Percentiles rank a stretch among this genome's conserved stretches.
Conservation (phyloP, 1,140 invertebrate genomes). For the Ceratina australensis region DNA sequence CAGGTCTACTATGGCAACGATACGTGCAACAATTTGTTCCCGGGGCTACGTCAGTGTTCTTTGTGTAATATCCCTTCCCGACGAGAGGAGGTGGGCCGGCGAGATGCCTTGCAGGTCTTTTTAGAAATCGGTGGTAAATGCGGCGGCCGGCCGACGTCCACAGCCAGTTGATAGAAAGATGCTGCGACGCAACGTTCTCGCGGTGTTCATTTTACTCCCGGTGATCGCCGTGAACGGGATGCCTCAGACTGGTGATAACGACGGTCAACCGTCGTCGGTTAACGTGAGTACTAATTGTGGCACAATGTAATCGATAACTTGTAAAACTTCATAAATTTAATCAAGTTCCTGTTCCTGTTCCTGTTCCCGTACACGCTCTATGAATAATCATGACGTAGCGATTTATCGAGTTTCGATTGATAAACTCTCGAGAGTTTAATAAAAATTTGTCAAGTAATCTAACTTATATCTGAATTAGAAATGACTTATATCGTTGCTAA, state of each 20-base stretch:
- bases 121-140: conserved; percentile 48
- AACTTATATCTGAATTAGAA: no score
- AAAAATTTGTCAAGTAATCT: no score
- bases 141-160: conserved; percentile 1
- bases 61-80: conserved; percentile 42
- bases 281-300: conserved; percentile 48
- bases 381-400: no score
- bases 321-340: no score
- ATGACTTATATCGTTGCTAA: no score
- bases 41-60: conserved; percentile 13
- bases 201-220: conserved; percentile 51
- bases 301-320: background rate
- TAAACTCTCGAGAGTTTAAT: no score
- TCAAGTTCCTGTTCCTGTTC: no score
- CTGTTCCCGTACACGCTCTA: no score
- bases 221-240: conserved; percentile 41
- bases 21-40: background rate
- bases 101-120: conserved; percentile 45
- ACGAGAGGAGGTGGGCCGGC: conserved; percentile 15
- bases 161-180: conserved; percentile 70
- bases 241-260: conserved; percentile 35
- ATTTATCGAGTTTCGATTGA: no score
- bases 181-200: conserved; percentile 64
- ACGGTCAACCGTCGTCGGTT: conserved; percentile 25
- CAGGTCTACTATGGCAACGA: background rate